Base-by-base conservation (phyloP, 1,140 invertebrate genomes). In the Dendroctonus ponderosae region DNA sequence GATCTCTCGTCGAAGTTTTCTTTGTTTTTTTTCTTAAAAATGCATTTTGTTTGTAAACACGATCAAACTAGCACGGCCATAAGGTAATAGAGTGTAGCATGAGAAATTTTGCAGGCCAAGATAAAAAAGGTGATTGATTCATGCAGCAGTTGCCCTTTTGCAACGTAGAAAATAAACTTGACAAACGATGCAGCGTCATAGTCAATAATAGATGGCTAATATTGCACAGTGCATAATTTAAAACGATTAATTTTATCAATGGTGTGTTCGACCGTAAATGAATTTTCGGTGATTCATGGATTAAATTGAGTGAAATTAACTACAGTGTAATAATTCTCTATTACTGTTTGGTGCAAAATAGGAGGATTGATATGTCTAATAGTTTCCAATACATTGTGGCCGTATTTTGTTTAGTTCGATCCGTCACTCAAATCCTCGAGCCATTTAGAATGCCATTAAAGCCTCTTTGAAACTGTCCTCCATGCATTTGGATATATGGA, bases 191-290 rank as follows among this genome's bases (percentile, higher is more conserved):
- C 40, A 60, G 37, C n/a, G 42, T 48, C 48, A 12, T 38, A 41
- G n/a, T 40, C 46, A 37, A 41, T 62, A 51, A 62, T 62, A 41
- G 50, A 61, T 63, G 43, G 61, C 37, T 53, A 56, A 53, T 46
- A 41, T 57, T 48, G 53, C 9, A 41, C 37, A 44, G 56, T 51
- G 56, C 49, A 51, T 62, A 66, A 66, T 50, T 66, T 56, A 54
- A 56, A 66, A 58, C 57, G 56, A 66, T 66, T 54, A 66, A 66
- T 66, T 66, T 66, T 60, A 66, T 66, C 57, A 66, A 66, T 66
- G 53, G 53, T 53, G 46, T 60, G 56, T 66, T 66, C 56, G 56
- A 44, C 44, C 56, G 51, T 41, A 62, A 64, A 56, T 54, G 41
- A 64, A 50, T 61, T 51, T 46, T 43, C n/a, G 54, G 6, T 66